Percentiles rank a stretch among this genome's conserved stretches.
These are phyloP conservation scores for Colletes collaris DNA, from an alignment of 2,888 invertebrate genomes.

Conservation along the genomic window DNA sequence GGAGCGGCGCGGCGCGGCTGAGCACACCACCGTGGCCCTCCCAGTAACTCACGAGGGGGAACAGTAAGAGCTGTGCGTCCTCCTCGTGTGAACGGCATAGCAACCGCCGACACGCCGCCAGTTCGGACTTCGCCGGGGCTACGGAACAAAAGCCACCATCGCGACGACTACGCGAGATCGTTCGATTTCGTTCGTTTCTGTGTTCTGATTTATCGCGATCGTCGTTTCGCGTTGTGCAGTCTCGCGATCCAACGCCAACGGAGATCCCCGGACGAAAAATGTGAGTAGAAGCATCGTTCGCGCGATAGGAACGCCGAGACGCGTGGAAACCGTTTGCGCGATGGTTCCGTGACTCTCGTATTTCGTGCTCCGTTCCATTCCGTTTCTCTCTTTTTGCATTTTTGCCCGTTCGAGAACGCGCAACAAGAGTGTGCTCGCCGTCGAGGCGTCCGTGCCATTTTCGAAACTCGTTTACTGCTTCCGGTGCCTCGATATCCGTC, in stretches of 20 bases:
- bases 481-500: too few species aligned
- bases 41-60: constrained; percentile 72
- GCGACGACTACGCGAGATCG: background rate
- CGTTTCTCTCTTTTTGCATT: background rate
- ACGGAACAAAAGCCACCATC: constrained; percentile 47
- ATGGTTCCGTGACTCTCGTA: too few species aligned
- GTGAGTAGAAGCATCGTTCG: constrained; percentile 36
- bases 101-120: constrained; percentile 58
- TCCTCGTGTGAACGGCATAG: constrained; percentile 67
- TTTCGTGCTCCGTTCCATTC: too few species aligned
- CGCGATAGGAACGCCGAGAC: background rate
- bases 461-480: too few species aligned
- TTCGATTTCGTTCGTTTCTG: background rate
- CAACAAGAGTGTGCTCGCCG: too few species aligned
- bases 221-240: background rate
- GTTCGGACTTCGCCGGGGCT: constrained; percentile 45
- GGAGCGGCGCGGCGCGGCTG: constrained; percentile 45
- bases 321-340: too few species aligned
- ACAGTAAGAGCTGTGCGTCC: constrained; percentile 59
- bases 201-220: background rate
- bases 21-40: constrained; percentile 52
- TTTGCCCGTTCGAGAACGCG: background rate
- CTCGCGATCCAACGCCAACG: background rate
- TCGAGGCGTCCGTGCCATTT: too few species aligned
- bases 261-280: background rate